Conservation (phyloP, 2,797 vertebrate genomes). For the Vipera latastei region DNA sequence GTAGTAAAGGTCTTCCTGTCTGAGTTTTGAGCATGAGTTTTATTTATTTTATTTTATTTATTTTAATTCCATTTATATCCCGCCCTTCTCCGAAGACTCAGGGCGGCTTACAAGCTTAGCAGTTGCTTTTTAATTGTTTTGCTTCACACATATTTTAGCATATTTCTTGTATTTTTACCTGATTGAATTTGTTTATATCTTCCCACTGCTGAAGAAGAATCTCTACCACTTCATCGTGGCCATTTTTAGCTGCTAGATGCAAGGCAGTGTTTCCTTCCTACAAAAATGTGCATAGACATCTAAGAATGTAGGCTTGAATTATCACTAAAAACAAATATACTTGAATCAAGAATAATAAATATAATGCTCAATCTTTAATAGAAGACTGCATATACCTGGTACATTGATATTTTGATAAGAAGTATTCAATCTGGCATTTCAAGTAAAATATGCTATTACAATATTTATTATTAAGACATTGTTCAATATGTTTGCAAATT, state of each 20-base stretch:
- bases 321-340: constrained; percentile 2
- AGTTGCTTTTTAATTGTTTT: not conserved
- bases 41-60: no score
- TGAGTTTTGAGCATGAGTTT: not conserved
- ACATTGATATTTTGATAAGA: not conserved
- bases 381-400: not conserved
- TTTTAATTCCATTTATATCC: no score
- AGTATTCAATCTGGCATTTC: not conserved
- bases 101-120: no score
- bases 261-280: constrained; percentile 87
- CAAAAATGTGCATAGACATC: constrained; percentile 29
- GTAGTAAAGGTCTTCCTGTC: not conserved
- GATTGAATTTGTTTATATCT: constrained; percentile 79
- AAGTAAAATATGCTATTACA: not conserved
- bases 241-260: constrained; percentile 82
- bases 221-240: constrained; percentile 73
- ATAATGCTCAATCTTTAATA: not conserved
- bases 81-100: no score
- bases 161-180: constrained; percentile 68
- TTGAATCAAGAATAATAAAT: not conserved
- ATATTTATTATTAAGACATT: not conserved
- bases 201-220: constrained; percentile 79
- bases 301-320: not conserved
- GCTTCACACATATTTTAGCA: not conserved
- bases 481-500: not conserved